Conservation (phyloP, 2,888 invertebrate genomes). For the Pedicia rivosa region DNA sequence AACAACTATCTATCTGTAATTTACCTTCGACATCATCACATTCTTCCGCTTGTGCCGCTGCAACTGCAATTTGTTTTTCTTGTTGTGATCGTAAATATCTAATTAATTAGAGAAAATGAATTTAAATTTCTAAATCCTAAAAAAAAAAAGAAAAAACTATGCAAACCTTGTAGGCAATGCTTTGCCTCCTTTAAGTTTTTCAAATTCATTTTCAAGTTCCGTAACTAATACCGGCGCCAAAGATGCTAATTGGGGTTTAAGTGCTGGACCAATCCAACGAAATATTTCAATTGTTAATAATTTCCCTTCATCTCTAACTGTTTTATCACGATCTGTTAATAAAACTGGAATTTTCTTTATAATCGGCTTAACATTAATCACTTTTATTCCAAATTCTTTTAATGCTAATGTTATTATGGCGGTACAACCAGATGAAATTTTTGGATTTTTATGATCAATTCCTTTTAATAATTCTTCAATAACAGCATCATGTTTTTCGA, state of each 20-base stretch:
- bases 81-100: slow-evolving; percentile 30
- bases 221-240: slow-evolving; percentile 81
- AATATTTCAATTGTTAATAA: slow-evolving; percentile 83
- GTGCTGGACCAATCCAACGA: slow-evolving; percentile 71
- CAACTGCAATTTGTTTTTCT: slow-evolving; percentile 26
- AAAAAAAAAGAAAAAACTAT: background rate
- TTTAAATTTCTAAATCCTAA: background rate
- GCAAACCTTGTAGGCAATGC: slow-evolving; percentile 24
- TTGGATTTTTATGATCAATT: slow-evolving; percentile 90
- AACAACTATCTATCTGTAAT: slow-evolving; percentile 2
- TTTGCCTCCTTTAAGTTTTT: slow-evolving; percentile 38
- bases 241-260: slow-evolving; percentile 69
- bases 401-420: slow-evolving; percentile 58
- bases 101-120: slow-evolving; percentile 4
- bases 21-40: slow-evolving; percentile 9
- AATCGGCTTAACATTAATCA: slow-evolving; percentile 72
- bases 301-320: slow-evolving; percentile 84
- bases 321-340: slow-evolving; percentile 82
- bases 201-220: slow-evolving; percentile 80
- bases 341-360: slow-evolving; percentile 74
- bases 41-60: slow-evolving; percentile 1
- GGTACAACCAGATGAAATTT: slow-evolving; percentile 77
- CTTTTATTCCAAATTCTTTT: slow-evolving; percentile 84
- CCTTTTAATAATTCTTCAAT: slow-evolving; percentile 87
- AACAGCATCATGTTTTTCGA: slow-evolving; percentile 83